Conservation (phyloP, 2,113 vertebrate genomes). For the Nothoprocta perdicaria region DNA sequence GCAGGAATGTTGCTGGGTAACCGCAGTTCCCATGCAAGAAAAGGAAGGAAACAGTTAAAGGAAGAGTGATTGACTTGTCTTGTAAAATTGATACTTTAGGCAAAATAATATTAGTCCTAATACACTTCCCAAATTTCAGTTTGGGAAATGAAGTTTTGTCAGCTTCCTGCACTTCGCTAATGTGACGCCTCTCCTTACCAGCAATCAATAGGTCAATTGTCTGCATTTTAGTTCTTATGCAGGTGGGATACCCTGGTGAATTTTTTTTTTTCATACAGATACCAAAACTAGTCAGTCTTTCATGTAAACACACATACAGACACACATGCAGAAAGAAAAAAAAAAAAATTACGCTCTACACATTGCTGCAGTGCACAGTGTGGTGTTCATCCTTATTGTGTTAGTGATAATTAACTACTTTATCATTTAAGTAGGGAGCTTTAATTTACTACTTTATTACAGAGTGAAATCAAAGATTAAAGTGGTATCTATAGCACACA, state of each 20-base stretch:
- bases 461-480: constrained; percentile 65
- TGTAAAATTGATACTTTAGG: not conserved
- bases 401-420: constrained; percentile 73
- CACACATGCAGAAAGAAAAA: not conserved
- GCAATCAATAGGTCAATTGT: not conserved
- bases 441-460: constrained; percentile 68
- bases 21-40: not conserved
- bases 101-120: not conserved
- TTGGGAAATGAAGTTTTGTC: not conserved
- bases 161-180: not conserved
- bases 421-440: constrained; percentile 62
- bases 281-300: constrained; percentile 39
- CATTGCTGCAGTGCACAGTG: constrained; percentile 3
- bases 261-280: not conserved
- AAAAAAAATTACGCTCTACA: constrained; percentile 38
- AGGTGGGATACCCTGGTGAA: not conserved
- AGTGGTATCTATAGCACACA: constrained; percentile 31
- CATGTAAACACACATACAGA: too few species aligned
- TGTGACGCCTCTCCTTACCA: not conserved
- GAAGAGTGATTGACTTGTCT: not conserved
- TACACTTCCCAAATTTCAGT: not conserved
- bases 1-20: not conserved
- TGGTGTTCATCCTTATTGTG: constrained; percentile 62
- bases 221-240: not conserved
- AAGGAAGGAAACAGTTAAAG: not conserved